These are phyloP conservation scores for Rhynchopsitta pachyrhyncha DNA, from an alignment of 2,113 vertebrate genomes.

Conservation along the genomic window DNA sequence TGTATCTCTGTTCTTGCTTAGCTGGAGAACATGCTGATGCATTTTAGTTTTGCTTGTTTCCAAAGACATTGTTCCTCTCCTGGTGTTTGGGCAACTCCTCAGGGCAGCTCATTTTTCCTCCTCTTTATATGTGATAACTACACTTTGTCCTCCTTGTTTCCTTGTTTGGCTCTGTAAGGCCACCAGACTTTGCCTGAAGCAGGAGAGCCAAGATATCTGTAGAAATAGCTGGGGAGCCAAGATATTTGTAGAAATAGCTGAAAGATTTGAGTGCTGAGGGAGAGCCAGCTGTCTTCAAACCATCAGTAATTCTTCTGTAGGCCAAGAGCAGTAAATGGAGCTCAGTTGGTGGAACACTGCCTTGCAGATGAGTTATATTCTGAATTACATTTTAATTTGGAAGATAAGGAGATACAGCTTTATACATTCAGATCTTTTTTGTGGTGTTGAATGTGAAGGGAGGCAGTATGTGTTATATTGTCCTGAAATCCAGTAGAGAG, in stretches of 20 bases:
- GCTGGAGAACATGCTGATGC: not conserved
- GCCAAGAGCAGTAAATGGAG: not conserved
- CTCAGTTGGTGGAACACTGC: not conserved
- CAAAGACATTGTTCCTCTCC: not conserved
- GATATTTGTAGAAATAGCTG: not conserved
- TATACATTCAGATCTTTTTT: not conserved
- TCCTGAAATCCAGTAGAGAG: not conserved
- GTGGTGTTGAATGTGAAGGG: not conserved
- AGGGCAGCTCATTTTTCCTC: not conserved
- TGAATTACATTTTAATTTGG: not conserved
- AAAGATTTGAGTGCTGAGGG: not conserved
- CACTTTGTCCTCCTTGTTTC: not conserved
- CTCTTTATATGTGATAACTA: not conserved
- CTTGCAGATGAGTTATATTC: not conserved
- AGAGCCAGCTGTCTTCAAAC: not conserved
- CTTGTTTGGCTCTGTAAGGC: not conserved
- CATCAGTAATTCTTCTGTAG: not conserved
- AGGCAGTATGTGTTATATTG: not conserved
- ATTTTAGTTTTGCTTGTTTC: not conserved
- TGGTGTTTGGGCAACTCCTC: not conserved
- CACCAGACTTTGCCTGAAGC: not conserved
- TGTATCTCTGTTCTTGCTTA: not conserved
- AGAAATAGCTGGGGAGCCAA: not conserved
- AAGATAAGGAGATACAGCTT: not conserved
- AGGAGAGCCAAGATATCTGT: not conserved